These are phyloP conservation scores for Axis porcinus DNA, from an alignment of 2,113 vertebrate species.

Conservation along the genomic window DNA sequence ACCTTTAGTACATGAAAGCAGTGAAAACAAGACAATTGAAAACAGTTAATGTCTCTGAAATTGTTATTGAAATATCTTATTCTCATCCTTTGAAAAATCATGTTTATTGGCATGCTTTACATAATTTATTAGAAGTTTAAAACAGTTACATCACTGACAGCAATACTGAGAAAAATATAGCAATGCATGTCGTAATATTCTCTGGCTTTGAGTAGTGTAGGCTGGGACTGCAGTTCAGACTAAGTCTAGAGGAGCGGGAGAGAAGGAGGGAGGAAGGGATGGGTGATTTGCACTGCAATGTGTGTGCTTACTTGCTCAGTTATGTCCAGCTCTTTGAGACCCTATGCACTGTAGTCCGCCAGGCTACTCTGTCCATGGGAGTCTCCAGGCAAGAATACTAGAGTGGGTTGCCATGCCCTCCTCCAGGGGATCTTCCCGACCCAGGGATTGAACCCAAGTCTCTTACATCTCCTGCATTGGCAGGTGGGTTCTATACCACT, in stretches of 20 bases:
- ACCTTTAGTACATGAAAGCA: neutral
- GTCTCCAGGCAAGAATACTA: neutral
- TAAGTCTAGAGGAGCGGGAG: neutral
- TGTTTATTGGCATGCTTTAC: neutral
- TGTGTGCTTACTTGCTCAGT: neutral
- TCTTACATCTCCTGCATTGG: neutral
- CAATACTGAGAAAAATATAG: neutral
- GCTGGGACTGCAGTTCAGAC: neutral
- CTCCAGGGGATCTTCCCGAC: accelerated
- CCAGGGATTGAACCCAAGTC: neutral
- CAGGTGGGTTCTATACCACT: neutral
- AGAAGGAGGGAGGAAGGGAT: neutral
- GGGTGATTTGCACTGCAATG: neutral
- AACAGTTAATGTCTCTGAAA: neutral
- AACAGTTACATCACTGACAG: neutral
- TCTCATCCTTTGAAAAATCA: neutral
- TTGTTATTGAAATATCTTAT: neutral
- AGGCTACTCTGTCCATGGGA: neutral
- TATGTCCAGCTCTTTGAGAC: neutral
- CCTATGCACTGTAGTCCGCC: neutral
- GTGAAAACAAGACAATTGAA: neutral
- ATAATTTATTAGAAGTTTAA: neutral
- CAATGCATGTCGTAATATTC: neutral
- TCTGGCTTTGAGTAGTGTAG: neutral
- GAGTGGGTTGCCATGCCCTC: neutral